These are phyloP conservation scores for Drosophila tanythrix DNA, from an alignment of 2,888 invertebrate genomes.

Conservation along the genomic window DNA sequence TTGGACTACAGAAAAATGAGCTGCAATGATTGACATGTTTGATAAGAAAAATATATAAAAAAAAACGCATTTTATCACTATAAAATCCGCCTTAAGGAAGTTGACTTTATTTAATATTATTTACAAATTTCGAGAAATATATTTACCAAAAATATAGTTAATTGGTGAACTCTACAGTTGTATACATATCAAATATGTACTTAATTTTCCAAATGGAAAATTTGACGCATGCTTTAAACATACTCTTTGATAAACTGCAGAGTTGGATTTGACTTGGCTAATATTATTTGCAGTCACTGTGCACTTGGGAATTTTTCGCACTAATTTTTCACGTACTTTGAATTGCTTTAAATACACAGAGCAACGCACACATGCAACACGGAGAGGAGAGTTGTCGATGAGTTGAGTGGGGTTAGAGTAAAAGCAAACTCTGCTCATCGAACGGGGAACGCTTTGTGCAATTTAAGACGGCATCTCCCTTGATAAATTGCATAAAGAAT, in stretches of 20 bases:
- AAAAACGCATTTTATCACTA: not conserved
- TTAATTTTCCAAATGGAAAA: not conserved
- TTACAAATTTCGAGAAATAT: not conserved
- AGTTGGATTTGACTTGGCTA: not conserved
- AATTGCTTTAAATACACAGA: slow-evolving; percentile 45
- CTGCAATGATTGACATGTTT: no score
- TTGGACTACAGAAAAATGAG: not conserved
- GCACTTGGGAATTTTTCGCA: slow-evolving; percentile 38
- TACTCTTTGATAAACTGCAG: not conserved
- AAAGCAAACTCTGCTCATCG: slow-evolving; percentile 57
- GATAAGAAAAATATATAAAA: no score
- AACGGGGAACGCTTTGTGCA: slow-evolving; percentile 66
- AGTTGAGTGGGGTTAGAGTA: slow-evolving; percentile 7
- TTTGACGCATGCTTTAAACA: not conserved
- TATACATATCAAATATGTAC: no score
- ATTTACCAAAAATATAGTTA: not conserved
- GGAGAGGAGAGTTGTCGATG: slow-evolving; percentile 22
- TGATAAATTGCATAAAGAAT: slow-evolving; percentile 76
- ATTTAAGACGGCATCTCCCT: slow-evolving; percentile 39
- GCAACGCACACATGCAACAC: not conserved
- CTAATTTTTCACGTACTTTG: slow-evolving; percentile 48
- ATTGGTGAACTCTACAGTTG: not conserved
- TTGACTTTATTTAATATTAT: not conserved
- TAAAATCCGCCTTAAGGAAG: not conserved
- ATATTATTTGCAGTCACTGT: slow-evolving; percentile 39